These are phyloP conservation scores for Excalfactoria chinensis DNA, from an alignment of 2,113 vertebrate genomes.

Conservation along the genomic window DNA sequence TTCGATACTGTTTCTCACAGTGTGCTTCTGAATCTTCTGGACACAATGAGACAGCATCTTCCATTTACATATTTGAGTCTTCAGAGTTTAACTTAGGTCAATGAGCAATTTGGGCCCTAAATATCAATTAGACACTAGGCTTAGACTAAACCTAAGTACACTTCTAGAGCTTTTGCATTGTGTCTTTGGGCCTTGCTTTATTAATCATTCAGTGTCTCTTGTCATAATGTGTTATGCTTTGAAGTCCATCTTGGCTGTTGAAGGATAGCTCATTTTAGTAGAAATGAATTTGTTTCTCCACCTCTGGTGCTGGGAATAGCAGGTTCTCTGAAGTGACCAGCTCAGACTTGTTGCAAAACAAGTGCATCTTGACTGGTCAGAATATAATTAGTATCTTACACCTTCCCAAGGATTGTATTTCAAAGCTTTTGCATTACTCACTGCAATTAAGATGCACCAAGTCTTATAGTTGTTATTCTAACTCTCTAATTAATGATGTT, in stretches of 20 bases:
- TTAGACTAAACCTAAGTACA: background rate
- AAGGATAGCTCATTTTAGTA: slow-evolving; percentile 9
- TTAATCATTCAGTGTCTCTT: background rate
- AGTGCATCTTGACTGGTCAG: slow-evolving; percentile 49
- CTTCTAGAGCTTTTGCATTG: slow-evolving; percentile 11
- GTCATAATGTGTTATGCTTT: background rate
- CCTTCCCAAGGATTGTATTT: slow-evolving; percentile 64
- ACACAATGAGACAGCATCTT: background rate
- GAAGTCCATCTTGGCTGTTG: slow-evolving; percentile 24
- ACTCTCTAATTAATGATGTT: slow-evolving; percentile 42
- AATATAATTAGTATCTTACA: slow-evolving; percentile 67
- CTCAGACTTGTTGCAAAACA: slow-evolving; percentile 64
- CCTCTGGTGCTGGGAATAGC: background rate
- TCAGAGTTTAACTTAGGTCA: background rate
- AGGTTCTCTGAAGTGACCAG: slow-evolving; percentile 52
- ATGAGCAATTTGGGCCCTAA: background rate
- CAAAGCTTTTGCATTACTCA: slow-evolving; percentile 69
- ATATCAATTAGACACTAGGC: background rate
- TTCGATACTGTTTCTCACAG: background rate
- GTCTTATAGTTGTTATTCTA: slow-evolving; percentile 58
- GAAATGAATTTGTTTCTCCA: slow-evolving; percentile 55
- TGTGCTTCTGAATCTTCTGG: background rate
- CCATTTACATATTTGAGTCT: background rate
- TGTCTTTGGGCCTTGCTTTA: background rate
- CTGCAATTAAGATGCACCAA: slow-evolving; percentile 63